Evolutionary conservation across 2,888 invertebrate genomes (phyloP).

Genomic region (Drosophila anceps): DNA sequence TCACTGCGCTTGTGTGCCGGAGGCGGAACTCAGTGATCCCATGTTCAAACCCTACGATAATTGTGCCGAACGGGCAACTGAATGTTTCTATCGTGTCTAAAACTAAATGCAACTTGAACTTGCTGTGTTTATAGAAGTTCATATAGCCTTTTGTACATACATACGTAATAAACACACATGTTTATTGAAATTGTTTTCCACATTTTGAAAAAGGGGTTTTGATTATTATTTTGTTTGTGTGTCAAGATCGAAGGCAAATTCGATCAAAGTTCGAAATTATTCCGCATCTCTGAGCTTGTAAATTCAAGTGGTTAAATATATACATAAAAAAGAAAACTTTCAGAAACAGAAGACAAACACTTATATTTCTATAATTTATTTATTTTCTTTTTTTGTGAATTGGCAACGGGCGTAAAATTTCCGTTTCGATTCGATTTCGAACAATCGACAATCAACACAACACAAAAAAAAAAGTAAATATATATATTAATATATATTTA

Average conservation of each 20-base stretch:
- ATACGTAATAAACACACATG: neutral
- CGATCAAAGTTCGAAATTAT: neutral
- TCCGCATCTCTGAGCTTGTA: neutral
- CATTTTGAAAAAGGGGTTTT: no score
- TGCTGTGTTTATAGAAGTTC: no score
- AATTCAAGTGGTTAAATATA: neutral
- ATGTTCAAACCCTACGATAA: slow-evolving; percentile 89
- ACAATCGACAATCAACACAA: slow-evolving; percentile 28
- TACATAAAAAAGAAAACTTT: neutral
- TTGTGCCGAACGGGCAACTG: slow-evolving; percentile 87
- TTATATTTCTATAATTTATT: neutral
- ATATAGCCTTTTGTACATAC: no score
- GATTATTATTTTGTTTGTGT: neutral
- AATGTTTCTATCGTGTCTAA: slow-evolving; percentile 86
- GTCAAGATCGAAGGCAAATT: neutral
- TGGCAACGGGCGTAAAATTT: slow-evolving; percentile 36
- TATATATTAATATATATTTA: no score
- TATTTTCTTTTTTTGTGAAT: neutral
- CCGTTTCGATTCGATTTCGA: slow-evolving; percentile 35
- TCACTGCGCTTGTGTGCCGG: slow-evolving; percentile 93
- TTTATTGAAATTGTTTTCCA: no score
- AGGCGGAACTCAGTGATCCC: slow-evolving; percentile 84
- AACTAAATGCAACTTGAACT: neutral
- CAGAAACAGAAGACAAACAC: neutral
- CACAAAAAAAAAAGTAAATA: neutral